Conservation (phyloP, 2,113 vertebrate species). For the Amia ocellicauda region DNA sequence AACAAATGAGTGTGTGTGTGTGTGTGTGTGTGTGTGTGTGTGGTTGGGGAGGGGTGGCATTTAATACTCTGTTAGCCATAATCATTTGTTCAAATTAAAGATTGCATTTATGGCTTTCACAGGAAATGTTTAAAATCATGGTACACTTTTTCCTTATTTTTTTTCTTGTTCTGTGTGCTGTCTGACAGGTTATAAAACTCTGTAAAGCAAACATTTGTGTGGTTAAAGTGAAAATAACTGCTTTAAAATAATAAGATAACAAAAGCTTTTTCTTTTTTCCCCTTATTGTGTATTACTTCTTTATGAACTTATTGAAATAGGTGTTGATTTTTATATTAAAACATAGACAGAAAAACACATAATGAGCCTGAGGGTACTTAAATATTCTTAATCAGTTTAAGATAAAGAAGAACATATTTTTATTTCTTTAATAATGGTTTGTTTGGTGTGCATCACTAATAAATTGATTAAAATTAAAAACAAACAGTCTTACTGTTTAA, state of each 20-base stretch:
- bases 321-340: not conserved
- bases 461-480: no score
- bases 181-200: not conserved
- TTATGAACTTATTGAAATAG: not conserved
- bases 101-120: not conserved
- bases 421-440: no score
- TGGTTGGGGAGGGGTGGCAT: not conserved
- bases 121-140: not conserved
- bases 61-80: not conserved
- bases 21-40: no score
- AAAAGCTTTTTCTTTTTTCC: no score
- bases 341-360: not conserved
- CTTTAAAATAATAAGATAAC: no score
- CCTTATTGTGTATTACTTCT: not conserved
- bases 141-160: not conserved
- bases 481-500: no score
- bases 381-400: no score
- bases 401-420: no score
- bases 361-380: no score
- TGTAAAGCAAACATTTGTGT: not conserved
- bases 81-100: slow-evolving; percentile 3
- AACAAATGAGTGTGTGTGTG: no score
- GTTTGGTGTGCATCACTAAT: no score
- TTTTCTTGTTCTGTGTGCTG: not conserved
- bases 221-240: no score